phyloP scores from a whole-genome alignment of 2,888 invertebrate genomes.

The Conops quadrifasciatus region DNA sequence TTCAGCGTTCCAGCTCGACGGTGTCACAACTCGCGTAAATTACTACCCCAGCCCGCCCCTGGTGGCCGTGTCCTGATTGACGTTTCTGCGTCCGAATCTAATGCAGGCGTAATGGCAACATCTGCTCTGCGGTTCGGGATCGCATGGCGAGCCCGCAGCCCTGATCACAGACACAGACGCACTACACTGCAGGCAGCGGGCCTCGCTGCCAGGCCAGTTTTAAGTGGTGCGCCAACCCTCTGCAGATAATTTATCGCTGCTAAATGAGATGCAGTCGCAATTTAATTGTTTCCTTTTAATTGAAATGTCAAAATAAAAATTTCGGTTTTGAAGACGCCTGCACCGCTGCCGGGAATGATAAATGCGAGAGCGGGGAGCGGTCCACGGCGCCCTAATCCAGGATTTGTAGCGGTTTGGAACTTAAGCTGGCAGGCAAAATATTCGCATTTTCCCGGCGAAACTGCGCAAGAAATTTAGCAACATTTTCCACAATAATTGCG shows the following conservation, averaged over 20 bases:
- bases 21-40: slow-evolving; percentile 45
- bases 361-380: neutral
- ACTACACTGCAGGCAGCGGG: neutral
- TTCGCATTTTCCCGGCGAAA: neutral
- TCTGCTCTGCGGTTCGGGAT: slow-evolving; percentile 43
- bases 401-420: neutral
- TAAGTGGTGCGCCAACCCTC: slow-evolving; percentile 37
- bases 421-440: neutral
- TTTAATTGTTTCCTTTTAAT: slow-evolving; percentile 35
- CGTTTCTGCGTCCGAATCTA: neutral
- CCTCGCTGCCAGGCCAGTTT: slow-evolving; percentile 37
- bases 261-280: slow-evolving; percentile 36
- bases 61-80: too few species aligned
- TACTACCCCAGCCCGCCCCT: slow-evolving; percentile 42
- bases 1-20: slow-evolving; percentile 3
- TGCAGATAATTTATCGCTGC: slow-evolving; percentile 43
- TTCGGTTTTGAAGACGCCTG: neutral
- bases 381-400: neutral
- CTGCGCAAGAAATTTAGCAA: neutral
- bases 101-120: slow-evolving; percentile 40
- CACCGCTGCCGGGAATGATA: neutral
- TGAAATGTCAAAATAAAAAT: slow-evolving; percentile 42
- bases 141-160: slow-evolving; percentile 6
- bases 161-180: slow-evolving; percentile 5
- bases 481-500: neutral